phyloP scores from a whole-genome alignment of 2,888 invertebrate species.

The Zhuqinia jingwanae region DNA sequence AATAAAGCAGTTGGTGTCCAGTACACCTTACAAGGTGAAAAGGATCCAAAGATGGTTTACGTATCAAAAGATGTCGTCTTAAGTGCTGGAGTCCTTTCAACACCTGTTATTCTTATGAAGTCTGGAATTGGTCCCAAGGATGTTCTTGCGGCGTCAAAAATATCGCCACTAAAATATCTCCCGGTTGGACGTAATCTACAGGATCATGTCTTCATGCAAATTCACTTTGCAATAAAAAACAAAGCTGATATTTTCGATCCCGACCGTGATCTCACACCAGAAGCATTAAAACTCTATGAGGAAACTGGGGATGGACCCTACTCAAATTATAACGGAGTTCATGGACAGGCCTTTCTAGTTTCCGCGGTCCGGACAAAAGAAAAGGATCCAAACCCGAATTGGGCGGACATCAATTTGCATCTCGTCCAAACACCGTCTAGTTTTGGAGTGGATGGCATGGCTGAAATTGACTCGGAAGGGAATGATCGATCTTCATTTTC shows the following conservation, averaged over 20 bases:
- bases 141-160: not conserved
- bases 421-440: not conserved
- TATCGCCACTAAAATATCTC: not conserved
- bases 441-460: not conserved
- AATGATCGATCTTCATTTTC: not conserved
- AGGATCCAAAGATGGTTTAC: not conserved
- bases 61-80: slow-evolving; percentile 30
- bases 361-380: slow-evolving; percentile 44
- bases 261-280: slow-evolving; percentile 11
- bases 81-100: slow-evolving; percentile 2
- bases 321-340: not conserved
- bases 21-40: not conserved
- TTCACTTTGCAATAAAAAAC: not conserved
- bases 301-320: slow-evolving; percentile 41
- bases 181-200: slow-evolving; percentile 37
- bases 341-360: slow-evolving; percentile 64
- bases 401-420: slow-evolving; percentile 69
- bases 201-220: not conserved
- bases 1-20: slow-evolving; percentile 19
- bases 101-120: slow-evolving; percentile 25
- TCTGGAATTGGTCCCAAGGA: slow-evolving; percentile 37
- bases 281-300: slow-evolving; percentile 13
- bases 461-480: not conserved
- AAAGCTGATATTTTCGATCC: not conserved
- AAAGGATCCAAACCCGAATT: slow-evolving; percentile 41